Conservation (phyloP, 2,888 invertebrate species). For the Drosophila anomelani region DNA sequence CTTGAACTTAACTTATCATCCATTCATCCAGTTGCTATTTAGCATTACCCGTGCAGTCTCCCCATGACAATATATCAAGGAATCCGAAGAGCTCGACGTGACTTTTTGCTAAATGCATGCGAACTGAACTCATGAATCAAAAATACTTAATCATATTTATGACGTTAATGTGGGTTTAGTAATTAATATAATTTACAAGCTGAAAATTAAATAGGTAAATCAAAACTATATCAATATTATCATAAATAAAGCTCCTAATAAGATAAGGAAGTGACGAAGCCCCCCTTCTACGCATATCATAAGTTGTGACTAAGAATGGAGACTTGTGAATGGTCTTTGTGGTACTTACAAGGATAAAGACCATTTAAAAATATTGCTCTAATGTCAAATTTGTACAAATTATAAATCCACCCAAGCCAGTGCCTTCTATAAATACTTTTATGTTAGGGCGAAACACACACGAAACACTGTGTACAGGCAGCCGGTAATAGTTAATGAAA, state of each 20-base stretch:
- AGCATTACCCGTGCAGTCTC: background rate
- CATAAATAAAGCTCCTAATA: background rate
- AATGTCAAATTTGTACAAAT: background rate
- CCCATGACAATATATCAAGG: background rate
- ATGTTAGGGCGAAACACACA: background rate
- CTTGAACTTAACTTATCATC: background rate
- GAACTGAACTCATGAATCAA: slow-evolving; percentile 13
- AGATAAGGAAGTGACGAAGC: no score
- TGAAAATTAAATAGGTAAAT: no score
- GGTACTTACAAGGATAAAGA: background rate
- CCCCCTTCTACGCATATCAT: background rate
- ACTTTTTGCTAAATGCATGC: slow-evolving; percentile 2
- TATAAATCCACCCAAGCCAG: background rate
- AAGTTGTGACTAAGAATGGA: background rate
- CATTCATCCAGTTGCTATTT: slow-evolving; percentile 9
- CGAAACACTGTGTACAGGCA: background rate
- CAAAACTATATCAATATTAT: background rate
- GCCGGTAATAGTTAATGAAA: slow-evolving; percentile 11
- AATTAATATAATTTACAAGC: background rate
- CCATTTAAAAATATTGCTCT: background rate
- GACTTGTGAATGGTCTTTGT: background rate
- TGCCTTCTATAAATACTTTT: slow-evolving; percentile 9
- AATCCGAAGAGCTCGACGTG: slow-evolving; percentile 11
- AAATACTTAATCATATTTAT: background rate
- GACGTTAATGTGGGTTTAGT: background rate